Conservation (phyloP, 2,797 vertebrate genomes). For the Brachyrhaphis roseni region DNA sequence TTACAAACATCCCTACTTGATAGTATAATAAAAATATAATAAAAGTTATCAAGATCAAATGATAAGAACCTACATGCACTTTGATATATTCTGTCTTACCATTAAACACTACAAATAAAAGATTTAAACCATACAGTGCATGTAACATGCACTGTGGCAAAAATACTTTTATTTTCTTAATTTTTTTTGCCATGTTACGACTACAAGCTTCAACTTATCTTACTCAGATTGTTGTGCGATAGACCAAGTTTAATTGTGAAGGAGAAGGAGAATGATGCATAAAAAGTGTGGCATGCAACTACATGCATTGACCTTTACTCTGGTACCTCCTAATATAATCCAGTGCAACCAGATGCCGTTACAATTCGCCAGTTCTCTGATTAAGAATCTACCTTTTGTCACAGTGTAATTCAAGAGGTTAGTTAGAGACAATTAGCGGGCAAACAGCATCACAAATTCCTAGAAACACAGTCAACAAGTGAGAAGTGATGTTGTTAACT, state of each 20-base stretch:
- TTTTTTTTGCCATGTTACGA: not conserved
- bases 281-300: not conserved
- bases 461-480: not conserved
- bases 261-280: not conserved
- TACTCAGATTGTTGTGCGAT: not conserved
- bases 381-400: not conserved
- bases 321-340: not conserved
- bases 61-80: not conserved
- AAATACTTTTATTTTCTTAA: not conserved
- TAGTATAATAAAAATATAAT: too few relatives aligned
- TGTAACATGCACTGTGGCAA: not conserved
- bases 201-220: not conserved
- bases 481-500: not conserved
- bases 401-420: not conserved
- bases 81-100: not conserved
- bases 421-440: not conserved
- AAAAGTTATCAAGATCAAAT: not conserved
- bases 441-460: not conserved
- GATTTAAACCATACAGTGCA: not conserved
- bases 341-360: not conserved
- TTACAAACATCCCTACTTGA: slow-evolving; percentile 2
- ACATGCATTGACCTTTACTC: not conserved
- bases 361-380: not conserved
- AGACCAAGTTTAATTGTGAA: not conserved
- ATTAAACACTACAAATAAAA: slow-evolving; percentile 11